Conservation (phyloP, 2,113 vertebrate species). For the Calyptomena viridis region DNA sequence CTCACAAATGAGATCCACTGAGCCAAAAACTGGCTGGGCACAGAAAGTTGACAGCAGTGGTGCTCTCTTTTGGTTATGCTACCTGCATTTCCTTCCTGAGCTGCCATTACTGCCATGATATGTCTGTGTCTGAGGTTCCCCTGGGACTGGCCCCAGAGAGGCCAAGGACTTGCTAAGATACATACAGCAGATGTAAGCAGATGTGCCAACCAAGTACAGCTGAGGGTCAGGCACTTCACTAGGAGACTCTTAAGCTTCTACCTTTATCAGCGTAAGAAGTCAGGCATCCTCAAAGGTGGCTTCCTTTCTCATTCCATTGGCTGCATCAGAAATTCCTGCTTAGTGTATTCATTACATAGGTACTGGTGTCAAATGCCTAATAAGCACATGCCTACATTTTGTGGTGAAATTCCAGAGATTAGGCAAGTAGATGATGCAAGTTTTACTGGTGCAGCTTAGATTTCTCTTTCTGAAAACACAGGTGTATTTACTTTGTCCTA, state of each 20-base stretch:
- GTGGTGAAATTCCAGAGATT: neutral
- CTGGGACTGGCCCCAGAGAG: neutral
- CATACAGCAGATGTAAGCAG: neutral
- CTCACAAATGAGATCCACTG: neutral
- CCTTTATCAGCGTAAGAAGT: neutral
- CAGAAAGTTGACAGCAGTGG: neutral
- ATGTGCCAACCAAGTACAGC: neutral
- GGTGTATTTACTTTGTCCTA: neutral
- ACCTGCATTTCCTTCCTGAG: neutral
- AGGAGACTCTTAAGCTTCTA: neutral
- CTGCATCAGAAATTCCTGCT: neutral
- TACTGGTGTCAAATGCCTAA: neutral
- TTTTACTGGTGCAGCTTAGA: neutral
- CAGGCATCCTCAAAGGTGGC: neutral
- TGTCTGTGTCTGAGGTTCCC: neutral
- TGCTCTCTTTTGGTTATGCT: neutral
- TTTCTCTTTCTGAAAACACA: neutral
- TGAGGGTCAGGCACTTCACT: neutral
- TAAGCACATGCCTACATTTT: neutral
- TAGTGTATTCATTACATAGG: neutral
- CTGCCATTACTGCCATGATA: neutral
- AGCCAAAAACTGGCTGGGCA: neutral
- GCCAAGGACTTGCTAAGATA: neutral
- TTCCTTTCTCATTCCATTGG: neutral
- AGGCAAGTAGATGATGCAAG: neutral